Evolutionary conservation across 2,113 vertebrate species (phyloP).

Genomic region (Uropsilus gracilis): DNA sequence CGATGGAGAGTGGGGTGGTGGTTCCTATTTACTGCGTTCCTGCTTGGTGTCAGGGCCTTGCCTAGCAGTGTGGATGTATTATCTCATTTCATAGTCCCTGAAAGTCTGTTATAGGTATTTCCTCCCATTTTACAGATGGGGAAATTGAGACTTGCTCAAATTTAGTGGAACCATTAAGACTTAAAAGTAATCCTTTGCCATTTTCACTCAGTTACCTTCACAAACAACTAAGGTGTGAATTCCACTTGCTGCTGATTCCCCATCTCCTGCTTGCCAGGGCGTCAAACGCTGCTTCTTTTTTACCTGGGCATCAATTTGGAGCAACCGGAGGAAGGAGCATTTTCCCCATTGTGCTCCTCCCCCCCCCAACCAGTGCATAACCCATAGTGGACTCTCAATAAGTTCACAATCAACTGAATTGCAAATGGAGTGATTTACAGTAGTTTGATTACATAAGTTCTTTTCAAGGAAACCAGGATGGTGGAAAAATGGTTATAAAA

Average conservation of each 20-base stretch:
- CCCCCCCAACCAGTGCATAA: neutral
- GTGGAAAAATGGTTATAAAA: neutral
- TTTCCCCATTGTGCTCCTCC: neutral
- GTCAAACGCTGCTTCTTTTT: neutral
- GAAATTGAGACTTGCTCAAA: neutral
- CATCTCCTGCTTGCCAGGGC: fast-evolving
- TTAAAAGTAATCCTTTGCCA: too few relatives aligned
- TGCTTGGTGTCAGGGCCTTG: neutral
- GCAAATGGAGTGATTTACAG: neutral
- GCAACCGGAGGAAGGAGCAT: neutral
- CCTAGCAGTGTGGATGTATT: neutral
- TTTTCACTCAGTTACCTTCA: neutral
- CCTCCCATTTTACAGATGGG: neutral
- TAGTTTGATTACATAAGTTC: slow-evolving; percentile 37
- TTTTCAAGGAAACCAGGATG: neutral
- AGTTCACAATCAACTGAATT: neutral
- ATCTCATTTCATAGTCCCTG: neutral
- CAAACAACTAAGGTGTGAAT: neutral
- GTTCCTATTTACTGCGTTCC: neutral
- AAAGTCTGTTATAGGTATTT: neutral
- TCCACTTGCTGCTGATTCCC: too few relatives aligned
- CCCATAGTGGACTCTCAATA: neutral
- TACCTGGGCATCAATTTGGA: neutral
- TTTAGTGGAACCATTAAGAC: neutral
- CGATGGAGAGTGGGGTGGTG: neutral